Evolutionary conservation across 2,797 vertebrate species (phyloP), one percentile per base, ranked within the genome.

Genomic region (Hypotaenidia philippensis): DNA sequence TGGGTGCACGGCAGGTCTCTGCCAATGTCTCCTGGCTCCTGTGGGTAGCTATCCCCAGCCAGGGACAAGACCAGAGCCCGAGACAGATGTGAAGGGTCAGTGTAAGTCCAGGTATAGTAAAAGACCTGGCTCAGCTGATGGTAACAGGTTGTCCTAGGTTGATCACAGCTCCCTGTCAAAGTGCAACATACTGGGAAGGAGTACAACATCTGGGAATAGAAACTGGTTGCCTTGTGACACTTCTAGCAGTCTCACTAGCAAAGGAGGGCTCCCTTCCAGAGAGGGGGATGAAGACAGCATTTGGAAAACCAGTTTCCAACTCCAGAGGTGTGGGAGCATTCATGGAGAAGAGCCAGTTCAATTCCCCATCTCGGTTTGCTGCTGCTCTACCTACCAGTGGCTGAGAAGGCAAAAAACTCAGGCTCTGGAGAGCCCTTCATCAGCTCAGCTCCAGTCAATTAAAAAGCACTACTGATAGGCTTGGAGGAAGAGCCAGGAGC

Each of bases 401-500:
- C 77, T 64, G 41, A 68, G 60, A 36, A 50, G n/a, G 87, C 68
- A 27, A 65, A 75, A 56, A 2, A 11, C 57, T 29, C 1, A 9
- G 78, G 36, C 91, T 70, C 89, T 82, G 66, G 83, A 84, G 91
- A 92, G 78, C 89, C 60, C 49, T 44, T 72, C 57, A 21, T 69
- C 36, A 86, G 74, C 89, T 83, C 75, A 41, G 53, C 82, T 71
- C 14, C 72, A 57, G 89, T n/a, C 94, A 49, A 86, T 89, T 91
- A 80, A 94, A 83, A 92, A 96, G 94, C 93, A 87, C 81, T 92
- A 56, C 56, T 1, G 6, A 63, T 45, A 52, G 91, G 70, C 49
- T 36, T 11, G 77, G 80, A 76, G 71, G 52, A 60, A 26, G 52
- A 91, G 79, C 27, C 82, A 53, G 72, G 72, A 71, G 20, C 26